These are phyloP conservation scores for Aphodius sticticus DNA, from an alignment of 2,888 invertebrate genomes.

Conservation along the genomic window DNA sequence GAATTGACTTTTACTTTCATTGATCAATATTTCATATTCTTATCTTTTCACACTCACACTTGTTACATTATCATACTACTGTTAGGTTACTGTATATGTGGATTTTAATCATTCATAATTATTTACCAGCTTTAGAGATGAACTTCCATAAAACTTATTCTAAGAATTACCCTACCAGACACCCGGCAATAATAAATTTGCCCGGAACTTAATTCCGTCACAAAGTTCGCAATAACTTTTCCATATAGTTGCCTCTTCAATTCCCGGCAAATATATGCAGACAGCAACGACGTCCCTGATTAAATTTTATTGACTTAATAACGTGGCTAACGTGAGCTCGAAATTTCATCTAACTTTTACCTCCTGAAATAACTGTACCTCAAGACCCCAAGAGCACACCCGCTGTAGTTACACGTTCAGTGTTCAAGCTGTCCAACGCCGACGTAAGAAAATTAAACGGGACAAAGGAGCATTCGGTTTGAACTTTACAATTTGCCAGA, in stretches of 20 bases:
- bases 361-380: neutral
- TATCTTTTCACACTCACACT: too few species aligned
- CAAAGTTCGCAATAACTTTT: neutral
- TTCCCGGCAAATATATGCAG: neutral
- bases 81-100: too few species aligned
- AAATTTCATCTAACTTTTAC: slow-evolving; percentile 4
- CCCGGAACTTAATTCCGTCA: neutral
- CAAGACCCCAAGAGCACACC: neutral
- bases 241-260: neutral
- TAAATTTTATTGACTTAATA: neutral
- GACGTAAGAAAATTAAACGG: neutral
- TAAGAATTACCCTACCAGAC: neutral
- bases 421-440: neutral
- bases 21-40: too few species aligned
- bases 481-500: neutral
- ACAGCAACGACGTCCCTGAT: neutral
- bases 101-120: too few species aligned
- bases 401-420: neutral
- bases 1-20: too few species aligned
- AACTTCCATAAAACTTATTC: neutral
- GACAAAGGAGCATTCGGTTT: neutral
- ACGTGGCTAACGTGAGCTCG: neutral
- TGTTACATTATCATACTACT: too few species aligned
- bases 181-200: neutral
- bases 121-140: too few species aligned